phyloP scores from a whole-genome alignment of 2,113 vertebrate species.

The Lagopus leucura region DNA sequence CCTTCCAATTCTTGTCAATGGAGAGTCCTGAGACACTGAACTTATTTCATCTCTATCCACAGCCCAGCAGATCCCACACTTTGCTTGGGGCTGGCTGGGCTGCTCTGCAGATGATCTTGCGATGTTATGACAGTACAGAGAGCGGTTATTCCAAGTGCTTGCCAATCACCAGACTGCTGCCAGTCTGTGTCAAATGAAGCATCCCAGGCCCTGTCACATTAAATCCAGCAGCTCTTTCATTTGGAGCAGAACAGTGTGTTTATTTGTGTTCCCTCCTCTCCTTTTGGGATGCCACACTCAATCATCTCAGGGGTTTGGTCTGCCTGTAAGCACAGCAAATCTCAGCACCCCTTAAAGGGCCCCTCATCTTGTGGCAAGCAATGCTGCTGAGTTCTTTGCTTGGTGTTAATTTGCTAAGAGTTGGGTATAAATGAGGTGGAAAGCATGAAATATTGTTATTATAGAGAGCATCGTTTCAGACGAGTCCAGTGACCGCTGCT shows the following conservation, averaged over 20 bases:
- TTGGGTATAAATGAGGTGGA: not conserved
- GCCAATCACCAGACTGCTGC: constrained; percentile 74
- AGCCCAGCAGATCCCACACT: constrained; percentile 22
- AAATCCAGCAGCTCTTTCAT: constrained; percentile 71
- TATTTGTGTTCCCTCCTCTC: constrained; percentile 38
- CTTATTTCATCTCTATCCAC: not conserved
- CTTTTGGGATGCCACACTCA: constrained; percentile 40
- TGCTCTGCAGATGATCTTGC: constrained; percentile 62
- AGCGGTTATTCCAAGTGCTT: constrained; percentile 29
- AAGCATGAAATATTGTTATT: not conserved
- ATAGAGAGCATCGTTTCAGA: rapidly evolving
- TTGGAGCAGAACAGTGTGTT: constrained; percentile 54
- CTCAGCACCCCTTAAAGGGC: not conserved
- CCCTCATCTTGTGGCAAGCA: rapidly evolving
- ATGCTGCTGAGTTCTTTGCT: not conserved
- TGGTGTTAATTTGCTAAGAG: not conserved
- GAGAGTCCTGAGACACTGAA: not conserved
- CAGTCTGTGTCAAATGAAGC: constrained; percentile 76
- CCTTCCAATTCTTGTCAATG: not conserved
- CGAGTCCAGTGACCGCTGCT: not conserved
- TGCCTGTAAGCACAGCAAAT: not conserved
- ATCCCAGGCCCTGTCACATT: constrained; percentile 70
- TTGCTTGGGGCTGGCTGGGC: constrained; percentile 9
- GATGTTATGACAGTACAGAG: constrained; percentile 60
- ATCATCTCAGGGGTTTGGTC: not conserved